These are phyloP conservation scores for Manduca sexta DNA, from an alignment of 1,140 invertebrate species.

Conservation along the genomic window DNA sequence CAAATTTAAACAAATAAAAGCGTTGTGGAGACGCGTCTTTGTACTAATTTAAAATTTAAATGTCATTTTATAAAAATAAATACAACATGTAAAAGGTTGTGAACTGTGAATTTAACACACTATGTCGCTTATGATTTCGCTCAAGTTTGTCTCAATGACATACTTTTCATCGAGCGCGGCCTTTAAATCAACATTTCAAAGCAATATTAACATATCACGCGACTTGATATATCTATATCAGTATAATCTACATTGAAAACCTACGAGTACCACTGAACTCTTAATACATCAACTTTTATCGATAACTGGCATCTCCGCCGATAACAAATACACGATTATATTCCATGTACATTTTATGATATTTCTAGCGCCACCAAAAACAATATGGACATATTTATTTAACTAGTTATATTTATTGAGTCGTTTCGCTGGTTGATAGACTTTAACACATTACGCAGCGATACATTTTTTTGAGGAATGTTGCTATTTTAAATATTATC, in stretches of 20 bases:
- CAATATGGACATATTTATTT: neutral
- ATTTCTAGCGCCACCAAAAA: slow-evolving; percentile 1
- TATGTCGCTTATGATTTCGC: too few relatives aligned
- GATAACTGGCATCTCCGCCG: slow-evolving; percentile 22
- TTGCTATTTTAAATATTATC: too few relatives aligned
- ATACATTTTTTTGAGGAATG: too few relatives aligned
- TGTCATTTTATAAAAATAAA: too few relatives aligned
- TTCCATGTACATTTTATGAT: slow-evolving; percentile 10
- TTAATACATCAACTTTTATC: slow-evolving; percentile 45
- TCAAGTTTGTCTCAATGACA: slow-evolving; percentile 1
- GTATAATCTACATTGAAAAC: slow-evolving; percentile 12
- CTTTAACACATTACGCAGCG: too few relatives aligned
- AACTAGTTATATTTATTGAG: too few relatives aligned
- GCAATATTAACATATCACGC: slow-evolving; percentile 1
- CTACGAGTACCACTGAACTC: slow-evolving; percentile 13
- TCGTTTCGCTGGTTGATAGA: too few relatives aligned
- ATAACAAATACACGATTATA: slow-evolving; percentile 23
- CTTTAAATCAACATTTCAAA: neutral
- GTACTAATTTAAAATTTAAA: too few relatives aligned
- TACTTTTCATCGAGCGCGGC: neutral
- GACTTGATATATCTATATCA: slow-evolving; percentile 5
- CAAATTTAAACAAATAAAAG: too few relatives aligned
- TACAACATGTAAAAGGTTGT: too few relatives aligned
- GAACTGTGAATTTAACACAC: too few relatives aligned
- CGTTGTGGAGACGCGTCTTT: too few relatives aligned